Base-by-base conservation (phyloP, 2,888 invertebrate genomes). In the Polyommatus icarus region DNA sequence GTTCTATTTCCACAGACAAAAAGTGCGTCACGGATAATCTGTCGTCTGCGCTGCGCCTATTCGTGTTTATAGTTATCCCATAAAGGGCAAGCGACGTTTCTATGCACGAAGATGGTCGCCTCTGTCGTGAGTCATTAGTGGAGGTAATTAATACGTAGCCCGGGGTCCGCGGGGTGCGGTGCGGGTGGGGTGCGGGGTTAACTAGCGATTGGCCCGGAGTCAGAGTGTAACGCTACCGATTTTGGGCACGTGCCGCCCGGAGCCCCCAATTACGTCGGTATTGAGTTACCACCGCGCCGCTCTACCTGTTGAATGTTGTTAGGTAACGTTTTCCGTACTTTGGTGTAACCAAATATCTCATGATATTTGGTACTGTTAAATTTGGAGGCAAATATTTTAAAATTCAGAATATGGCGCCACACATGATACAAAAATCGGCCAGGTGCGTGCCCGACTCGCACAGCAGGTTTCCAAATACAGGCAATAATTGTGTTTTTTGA, bases 201-300 rank as follows among this genome's bases (percentile, higher is more conserved):
- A 67, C 15, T 67, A 67, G 29, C 67, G 29, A 67, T 67, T 18
- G 67, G 67, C 15, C 67, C 67, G 67, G 24, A 67, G 67, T 67
- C 29, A 67, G 24, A 67, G 29, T 12, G 67, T 67, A 29, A 32
- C 29, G 67, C 15, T 32, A 67, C 6, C 29, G 67, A 67, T 29
- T 67, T 15, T 29, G 67, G 15, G 29, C 29, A 15, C 54, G 18
- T 54, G 15, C 54, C 5, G 18, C 54, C 54, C 54, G 18, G 24
- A 24, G 24, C 61, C 61, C 20, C 67, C 24, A 67, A 67, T 67
- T 29, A 67, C 6, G 15, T 67, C 67, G 18, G 32, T 67, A 67
- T 67, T 6, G 67, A 32, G 67, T 67, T 67, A 67, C 67, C 67
- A 29, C 67, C 67, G 15, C 67, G 29, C 67, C 20, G 54, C 54